phyloP scores from a whole-genome alignment of 2,888 invertebrate genomes.

The Hyposoter dolosus region DNA sequence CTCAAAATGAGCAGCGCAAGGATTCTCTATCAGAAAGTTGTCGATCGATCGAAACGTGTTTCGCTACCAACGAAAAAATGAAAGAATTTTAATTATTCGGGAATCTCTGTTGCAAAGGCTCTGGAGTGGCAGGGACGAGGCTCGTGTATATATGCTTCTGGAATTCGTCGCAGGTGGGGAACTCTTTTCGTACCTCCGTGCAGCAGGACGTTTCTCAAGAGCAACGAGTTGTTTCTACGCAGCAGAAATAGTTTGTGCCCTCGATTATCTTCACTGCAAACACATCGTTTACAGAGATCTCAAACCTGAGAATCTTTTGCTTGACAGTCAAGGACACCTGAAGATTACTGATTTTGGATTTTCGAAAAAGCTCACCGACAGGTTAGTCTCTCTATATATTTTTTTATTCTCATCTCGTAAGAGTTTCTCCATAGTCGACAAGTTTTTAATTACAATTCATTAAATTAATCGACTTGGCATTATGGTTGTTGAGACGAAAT shows the following conservation, averaged over 20 bases:
- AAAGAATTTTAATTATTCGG: background rate
- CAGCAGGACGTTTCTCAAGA: conserved; percentile 95
- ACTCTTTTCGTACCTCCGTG: conserved; percentile 97
- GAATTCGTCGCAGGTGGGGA: conserved; percentile 99
- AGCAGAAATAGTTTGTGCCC: conserved; percentile 96
- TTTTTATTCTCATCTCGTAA: background rate
- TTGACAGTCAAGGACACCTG: conserved; percentile 97
- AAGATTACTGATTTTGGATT: conserved; percentile 99
- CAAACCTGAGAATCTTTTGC: conserved; percentile 97
- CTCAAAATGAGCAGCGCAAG: too few species aligned
- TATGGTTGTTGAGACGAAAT: too few species aligned
- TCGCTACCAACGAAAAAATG: background rate
- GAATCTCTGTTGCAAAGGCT: conserved; percentile 87
- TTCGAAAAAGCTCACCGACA: conserved; percentile 96
- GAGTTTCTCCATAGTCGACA: background rate
- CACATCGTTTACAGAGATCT: conserved; percentile 95
- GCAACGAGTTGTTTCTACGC: conserved; percentile 96
- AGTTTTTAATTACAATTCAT: too few species aligned
- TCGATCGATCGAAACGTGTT: background rate
- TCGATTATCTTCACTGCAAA: conserved; percentile 96
- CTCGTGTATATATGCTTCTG: conserved; percentile 97
- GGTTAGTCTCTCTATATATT: conserved; percentile 83
- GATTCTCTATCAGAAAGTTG: background rate
- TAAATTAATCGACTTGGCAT: too few species aligned
- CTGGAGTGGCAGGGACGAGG: conserved; percentile 96